Percentiles rank a stretch among this genome's conserved stretches.
Conservation (phyloP, 2,797 vertebrate species). For the Todus mexicanus region DNA sequence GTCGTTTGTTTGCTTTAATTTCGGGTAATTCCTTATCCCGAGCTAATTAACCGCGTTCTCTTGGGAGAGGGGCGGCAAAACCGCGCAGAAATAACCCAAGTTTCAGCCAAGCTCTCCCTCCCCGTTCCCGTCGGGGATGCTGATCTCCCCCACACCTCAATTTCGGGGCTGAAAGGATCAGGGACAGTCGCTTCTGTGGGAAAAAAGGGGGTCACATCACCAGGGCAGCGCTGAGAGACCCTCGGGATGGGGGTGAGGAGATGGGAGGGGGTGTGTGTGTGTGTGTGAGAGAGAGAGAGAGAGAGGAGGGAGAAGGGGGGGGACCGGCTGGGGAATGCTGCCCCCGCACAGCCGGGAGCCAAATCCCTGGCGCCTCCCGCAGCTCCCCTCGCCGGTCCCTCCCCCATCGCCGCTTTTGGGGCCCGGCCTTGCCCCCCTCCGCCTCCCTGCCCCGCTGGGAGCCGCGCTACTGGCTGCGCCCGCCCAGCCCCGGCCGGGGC, state of each 20-base stretch:
- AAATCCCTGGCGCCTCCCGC: background rate
- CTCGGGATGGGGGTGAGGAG: background rate
- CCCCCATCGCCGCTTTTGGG: background rate
- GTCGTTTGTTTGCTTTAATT: background rate
- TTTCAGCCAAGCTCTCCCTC: background rate
- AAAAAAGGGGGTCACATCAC: background rate
- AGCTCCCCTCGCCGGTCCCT: background rate
- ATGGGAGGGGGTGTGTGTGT: accelerated
- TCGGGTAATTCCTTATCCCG: background rate
- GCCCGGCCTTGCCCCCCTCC: constrained; percentile 16
- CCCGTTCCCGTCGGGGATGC: background rate
- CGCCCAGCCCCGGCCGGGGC: constrained; percentile 53
- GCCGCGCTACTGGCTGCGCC: background rate
- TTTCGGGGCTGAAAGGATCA: background rate
- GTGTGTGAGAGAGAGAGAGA: background rate
- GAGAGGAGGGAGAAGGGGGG: background rate
- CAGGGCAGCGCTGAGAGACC: background rate
- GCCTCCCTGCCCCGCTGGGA: background rate
- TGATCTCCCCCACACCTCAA: background rate
- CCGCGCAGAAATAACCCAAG: background rate
- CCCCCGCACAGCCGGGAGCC: background rate
- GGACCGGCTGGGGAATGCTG: background rate
- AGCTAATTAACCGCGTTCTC: background rate
- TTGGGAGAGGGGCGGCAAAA: background rate
- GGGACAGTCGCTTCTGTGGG: background rate